These are phyloP conservation scores for Gari tellinella DNA, from an alignment of 2,888 invertebrate species.

Conservation along the genomic window DNA sequence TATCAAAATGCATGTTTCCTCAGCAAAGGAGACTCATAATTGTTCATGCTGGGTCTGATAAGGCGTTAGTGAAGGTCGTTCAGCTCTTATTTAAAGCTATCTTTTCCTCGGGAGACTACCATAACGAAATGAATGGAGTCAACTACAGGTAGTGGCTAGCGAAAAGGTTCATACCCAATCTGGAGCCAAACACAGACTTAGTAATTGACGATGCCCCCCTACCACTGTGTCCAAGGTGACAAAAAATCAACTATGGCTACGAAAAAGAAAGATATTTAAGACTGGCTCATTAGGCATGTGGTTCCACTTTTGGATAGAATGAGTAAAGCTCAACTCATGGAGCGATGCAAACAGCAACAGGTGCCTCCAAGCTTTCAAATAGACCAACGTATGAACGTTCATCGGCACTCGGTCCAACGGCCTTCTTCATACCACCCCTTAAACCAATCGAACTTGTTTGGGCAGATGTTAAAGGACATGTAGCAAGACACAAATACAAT, in stretches of 20 bases:
- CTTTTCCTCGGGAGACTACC: constrained; percentile 30
- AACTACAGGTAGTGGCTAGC: constrained; percentile 31
- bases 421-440: no score
- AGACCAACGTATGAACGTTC: constrained; percentile 9
- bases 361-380: constrained; percentile 7
- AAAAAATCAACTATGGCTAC: constrained; percentile 23
- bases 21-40: not conserved
- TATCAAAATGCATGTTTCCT: no score
- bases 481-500: no score
- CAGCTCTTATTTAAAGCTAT: constrained; percentile 20
- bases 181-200: constrained; percentile 6
- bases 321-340: constrained; percentile 26
- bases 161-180: constrained; percentile 29
- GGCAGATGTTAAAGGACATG: not conserved
- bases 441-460: no score
- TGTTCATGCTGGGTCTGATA: constrained; percentile 23
- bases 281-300: constrained; percentile 12
- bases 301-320: constrained; percentile 1
- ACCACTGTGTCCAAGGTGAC: constrained; percentile 27
- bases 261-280: constrained; percentile 19
- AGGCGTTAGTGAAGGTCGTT: constrained; percentile 13
- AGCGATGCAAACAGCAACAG: constrained; percentile 10
- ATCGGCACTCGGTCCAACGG: constrained; percentile 13
- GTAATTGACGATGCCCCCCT: constrained; percentile 30
- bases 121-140: constrained; percentile 28